Evolutionary conservation across 2,113 vertebrate species (phyloP), one percentile per base, ranked within the genome.

Genomic region (Camelus bactrianus): DNA sequence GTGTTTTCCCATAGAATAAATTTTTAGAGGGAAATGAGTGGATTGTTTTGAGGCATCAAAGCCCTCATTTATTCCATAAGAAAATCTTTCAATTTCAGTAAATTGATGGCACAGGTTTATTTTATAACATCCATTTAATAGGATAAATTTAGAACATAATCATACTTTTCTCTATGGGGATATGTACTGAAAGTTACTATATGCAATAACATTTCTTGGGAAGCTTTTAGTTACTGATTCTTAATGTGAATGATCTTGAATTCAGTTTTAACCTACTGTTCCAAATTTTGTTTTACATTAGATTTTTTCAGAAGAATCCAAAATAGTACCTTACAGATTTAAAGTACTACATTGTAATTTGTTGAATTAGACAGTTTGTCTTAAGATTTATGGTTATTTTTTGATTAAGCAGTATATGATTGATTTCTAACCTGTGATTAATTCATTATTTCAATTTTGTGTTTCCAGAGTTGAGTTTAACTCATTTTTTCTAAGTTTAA

Each of bases 361-460:
- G 58, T 91, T 69, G 35, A 88, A 65, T 81, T 76, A 8, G 80
- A 70, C 12, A 94, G 50, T 72, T 88, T 94, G 10, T 83, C 56
- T 91, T 95, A 73, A 89, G 79, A 65, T 42, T 65, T 92, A 65
- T 83, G 58, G 42, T 94, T 48, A 48, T 76, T 94, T 26, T 67
- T 94, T 97, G 72, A 48, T 95, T 94, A 93, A 93, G 5, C 22
- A 60, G 1, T 80, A 5, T 95, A 28, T 52, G 11, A 72, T 89
- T 93, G 20, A 91, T 95, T 94, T 94, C 70, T 96, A 75, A 67
- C 48, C 8, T 65, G 38, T 92, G 22, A 52, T 38, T 35, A 90
- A 94, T 93, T 90, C 91, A 38, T 89, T 91, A 14, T 52, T 64
- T 81, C 65, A 90, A 48, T 90, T 96, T 90, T 32, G 0, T 86